These are phyloP conservation scores for Drosophila putrida DNA, from an alignment of 2,888 invertebrate genomes.

Conservation along the genomic window DNA sequence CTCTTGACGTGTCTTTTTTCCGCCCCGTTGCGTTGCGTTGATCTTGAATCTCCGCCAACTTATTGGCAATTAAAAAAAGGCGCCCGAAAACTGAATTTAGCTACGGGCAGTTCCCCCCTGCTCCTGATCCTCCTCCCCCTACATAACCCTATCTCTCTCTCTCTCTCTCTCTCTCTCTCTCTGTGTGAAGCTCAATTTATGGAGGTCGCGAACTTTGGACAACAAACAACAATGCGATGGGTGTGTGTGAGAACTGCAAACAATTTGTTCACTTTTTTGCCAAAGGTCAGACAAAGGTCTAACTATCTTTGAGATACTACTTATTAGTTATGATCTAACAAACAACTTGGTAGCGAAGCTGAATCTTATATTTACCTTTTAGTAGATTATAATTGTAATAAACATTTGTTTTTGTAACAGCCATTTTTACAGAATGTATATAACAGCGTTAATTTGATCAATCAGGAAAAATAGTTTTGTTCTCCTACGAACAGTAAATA, in stretches of 20 bases:
- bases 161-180: neutral
- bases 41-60: constrained; percentile 58
- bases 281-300: constrained; percentile 34
- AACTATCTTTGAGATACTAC: constrained; percentile 13
- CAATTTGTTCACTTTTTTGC: constrained; percentile 45
- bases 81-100: constrained; percentile 6
- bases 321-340: constrained; percentile 24
- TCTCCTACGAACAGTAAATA: too few species aligned
- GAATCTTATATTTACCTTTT: too few species aligned
- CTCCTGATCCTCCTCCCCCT: neutral
- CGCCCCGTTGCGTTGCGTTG: constrained; percentile 15
- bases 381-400: neutral
- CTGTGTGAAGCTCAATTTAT: constrained; percentile 41
- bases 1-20: constrained; percentile 66
- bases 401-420: neutral
- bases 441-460: too few species aligned
- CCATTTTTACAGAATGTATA: neutral
- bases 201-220: constrained; percentile 55
- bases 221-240: constrained; percentile 36
- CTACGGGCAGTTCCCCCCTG: neutral
- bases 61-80: constrained; percentile 65
- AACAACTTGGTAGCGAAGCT: constrained; percentile 24
- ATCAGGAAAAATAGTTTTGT: too few species aligned
- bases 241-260: constrained; percentile 53
- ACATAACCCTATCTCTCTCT: neutral